phyloP scores from a whole-genome alignment of 2,113 vertebrate species.

The Nannobrachium achirus region DNA sequence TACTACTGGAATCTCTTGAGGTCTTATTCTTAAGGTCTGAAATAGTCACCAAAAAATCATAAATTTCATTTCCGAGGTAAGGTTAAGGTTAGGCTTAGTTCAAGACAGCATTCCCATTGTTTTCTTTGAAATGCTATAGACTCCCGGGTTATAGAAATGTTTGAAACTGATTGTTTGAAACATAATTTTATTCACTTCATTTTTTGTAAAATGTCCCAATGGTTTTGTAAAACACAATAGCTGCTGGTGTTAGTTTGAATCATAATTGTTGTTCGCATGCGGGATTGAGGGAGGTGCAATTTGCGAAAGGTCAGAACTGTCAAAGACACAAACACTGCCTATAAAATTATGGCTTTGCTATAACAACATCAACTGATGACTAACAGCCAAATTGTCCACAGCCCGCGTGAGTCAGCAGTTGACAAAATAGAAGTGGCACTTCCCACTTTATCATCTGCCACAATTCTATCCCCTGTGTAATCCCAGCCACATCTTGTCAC shows the following conservation, averaged over 20 bases:
- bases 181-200: too few relatives aligned
- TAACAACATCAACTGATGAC: conserved; percentile 57
- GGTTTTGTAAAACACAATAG: neutral
- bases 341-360: conserved; percentile 49
- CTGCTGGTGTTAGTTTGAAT: conserved; percentile 13
- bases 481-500: conserved; percentile 27
- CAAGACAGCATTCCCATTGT: too few relatives aligned
- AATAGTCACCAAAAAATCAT: too few relatives aligned
- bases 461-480: conserved; percentile 14
- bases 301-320: conserved; percentile 30
- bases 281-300: conserved; percentile 3
- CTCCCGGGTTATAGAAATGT: too few relatives aligned
- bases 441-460: conserved; percentile 14
- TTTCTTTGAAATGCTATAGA: too few relatives aligned
- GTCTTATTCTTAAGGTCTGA: too few relatives aligned
- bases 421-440: conserved; percentile 48
- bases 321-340: conserved; percentile 30
- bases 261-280: conserved; percentile 34
- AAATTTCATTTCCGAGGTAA: too few relatives aligned
- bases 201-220: neutral
- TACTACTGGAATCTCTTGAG: too few relatives aligned
- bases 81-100: too few relatives aligned
- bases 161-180: too few relatives aligned
- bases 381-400: conserved; percentile 37
- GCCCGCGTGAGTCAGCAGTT: conserved; percentile 56